A percentile compares a stretch with the other conserved stretches of the same genome.
Evolutionary conservation across 2,797 vertebrate genomes (phyloP).

Genomic region (Clamator glandarius): DNA sequence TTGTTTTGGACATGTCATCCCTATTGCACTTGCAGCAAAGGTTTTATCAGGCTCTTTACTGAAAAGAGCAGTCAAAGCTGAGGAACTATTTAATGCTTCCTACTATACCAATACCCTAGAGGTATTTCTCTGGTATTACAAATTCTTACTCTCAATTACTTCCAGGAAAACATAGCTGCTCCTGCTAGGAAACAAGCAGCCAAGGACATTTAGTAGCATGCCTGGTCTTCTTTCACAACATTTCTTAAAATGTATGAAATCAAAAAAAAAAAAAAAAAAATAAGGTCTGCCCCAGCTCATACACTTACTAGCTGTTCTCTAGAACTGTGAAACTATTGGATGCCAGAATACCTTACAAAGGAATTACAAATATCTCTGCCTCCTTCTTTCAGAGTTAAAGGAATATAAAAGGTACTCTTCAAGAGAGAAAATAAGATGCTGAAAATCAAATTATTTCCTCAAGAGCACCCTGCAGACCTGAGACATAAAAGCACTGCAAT

Average conservation of each 20-base stretch:
- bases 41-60: neutral
- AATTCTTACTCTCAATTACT: neutral
- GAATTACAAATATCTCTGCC: neutral
- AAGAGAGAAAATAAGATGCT: neutral
- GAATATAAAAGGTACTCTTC: neutral
- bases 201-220: neutral
- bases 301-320: neutral
- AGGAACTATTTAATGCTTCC: neutral
- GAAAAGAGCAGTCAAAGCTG: neutral
- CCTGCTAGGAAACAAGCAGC: neutral
- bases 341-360: neutral
- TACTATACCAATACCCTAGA: rapidly evolving
- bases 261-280: neutral
- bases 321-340: neutral
- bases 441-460: neutral
- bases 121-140: neutral
- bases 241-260: neutral
- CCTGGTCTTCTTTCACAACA: neutral
- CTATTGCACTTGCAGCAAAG: neutral
- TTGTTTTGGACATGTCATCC: neutral
- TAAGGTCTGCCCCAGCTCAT: neutral
- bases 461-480: neutral
- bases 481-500: neutral
- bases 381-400: neutral
- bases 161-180: neutral